Evolutionary conservation across 1,140 invertebrate species (phyloP), one percentile per base, ranked within the genome.

Genomic region (Galleria mellonella): DNA sequence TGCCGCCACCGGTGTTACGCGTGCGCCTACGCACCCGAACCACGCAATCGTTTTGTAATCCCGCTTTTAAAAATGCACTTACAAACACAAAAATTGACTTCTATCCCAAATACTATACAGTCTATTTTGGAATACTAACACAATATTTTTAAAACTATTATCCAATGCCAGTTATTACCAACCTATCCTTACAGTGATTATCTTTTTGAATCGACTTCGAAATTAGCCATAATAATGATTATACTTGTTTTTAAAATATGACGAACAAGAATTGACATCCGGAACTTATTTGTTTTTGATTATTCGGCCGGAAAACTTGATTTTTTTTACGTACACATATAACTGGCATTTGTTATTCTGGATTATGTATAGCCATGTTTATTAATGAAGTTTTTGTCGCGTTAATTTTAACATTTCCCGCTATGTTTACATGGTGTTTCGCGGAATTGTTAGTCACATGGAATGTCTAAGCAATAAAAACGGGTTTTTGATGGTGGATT

Each of bases 1-100:
- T 84, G 81, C 76, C 68, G 66, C 81, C 65, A 77, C 81, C 68
- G 66, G 81, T 72, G 68, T 84, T 84, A 84, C 81, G 74, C 78
- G 68, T 63, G 61, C 74, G 66, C 74, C 68, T 69, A 77, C 77
- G 62, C 74, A 63, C 49, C 52, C 62, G 51, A 41, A 39, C 50
- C 48, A 44, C 37, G 40, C 53, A 47, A 43, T 33, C 12, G 53
- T 61, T 60, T 54, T 59, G 54, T 48, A 68, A 75, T 68, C 45
- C 54, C 47, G 65, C 55, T 59, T 68, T 61, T 58, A 62, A 60
- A 72, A 56, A 23, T 23, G 17, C 35, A 37, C 35, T 10, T 13
- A 23, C 17, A 23, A 47, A 17, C 11, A 31, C 29, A 5, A 15
- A 8, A 30, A 11, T 67, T 57, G 38, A 55, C 48, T 37, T 37